Percentiles rank a stretch among this genome's conserved stretches.
These are phyloP conservation scores for Diplolepis rosae DNA, from an alignment of 2,888 invertebrate genomes.

Conservation along the genomic window DNA sequence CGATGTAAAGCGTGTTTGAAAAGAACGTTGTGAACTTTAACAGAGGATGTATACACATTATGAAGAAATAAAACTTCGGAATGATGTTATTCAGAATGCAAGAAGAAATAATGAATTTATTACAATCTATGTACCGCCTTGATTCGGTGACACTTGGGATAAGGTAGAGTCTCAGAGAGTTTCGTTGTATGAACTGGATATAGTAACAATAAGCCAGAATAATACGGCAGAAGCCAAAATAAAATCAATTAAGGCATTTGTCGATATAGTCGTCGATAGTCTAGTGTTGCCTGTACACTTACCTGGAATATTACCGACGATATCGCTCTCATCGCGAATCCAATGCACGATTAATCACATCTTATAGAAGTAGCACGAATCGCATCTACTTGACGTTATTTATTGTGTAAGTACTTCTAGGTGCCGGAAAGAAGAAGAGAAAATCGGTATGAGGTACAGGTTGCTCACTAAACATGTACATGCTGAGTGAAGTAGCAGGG, in stretches of 20 bases:
- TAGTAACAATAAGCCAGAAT: constrained; percentile 45
- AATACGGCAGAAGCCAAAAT: constrained; percentile 42
- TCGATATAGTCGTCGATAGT: constrained; percentile 48
- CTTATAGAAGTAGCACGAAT: constrained; percentile 52
- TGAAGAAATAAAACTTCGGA: neutral
- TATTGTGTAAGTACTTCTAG: constrained; percentile 49
- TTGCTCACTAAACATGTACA: constrained; percentile 40
- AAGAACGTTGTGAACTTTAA: neutral
- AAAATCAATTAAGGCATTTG: constrained; percentile 46
- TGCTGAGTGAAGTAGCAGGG: constrained; percentile 46
- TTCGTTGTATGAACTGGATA: constrained; percentile 36
- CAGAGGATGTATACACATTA: neutral
- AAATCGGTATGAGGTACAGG: constrained; percentile 43
- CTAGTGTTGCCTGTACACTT: constrained; percentile 39
- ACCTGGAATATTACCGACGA: constrained; percentile 51
- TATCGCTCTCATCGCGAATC: constrained; percentile 52
- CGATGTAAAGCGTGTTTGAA: neutral
- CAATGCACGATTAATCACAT: constrained; percentile 61
- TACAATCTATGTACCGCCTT: neutral
- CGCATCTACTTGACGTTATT: constrained; percentile 57
- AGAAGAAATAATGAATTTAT: neutral
- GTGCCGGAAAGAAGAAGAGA: constrained; percentile 51
- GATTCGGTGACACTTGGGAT: constrained; percentile 22
- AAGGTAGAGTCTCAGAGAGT: constrained; percentile 40
- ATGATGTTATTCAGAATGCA: neutral